These are phyloP conservation scores for Crocidura indochinensis DNA, from an alignment of 2,797 vertebrate genomes.

Conservation along the genomic window DNA sequence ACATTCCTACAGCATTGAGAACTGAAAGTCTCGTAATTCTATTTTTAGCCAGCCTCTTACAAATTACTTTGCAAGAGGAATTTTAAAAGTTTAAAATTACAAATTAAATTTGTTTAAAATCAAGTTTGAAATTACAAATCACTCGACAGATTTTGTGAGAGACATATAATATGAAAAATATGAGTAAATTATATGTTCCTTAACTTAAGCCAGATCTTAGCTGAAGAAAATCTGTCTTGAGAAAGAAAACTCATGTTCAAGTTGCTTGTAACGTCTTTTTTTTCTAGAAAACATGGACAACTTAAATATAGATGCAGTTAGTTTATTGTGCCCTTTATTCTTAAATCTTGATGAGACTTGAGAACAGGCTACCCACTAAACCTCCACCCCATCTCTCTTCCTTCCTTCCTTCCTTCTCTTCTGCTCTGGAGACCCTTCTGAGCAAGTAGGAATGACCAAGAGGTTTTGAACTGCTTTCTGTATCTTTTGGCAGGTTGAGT, in stretches of 20 bases:
- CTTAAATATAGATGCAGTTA: conserved; percentile 49
- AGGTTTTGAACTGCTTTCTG: conserved; percentile 48
- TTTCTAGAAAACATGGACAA: conserved; percentile 41
- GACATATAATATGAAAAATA: background rate
- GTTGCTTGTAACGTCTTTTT: conserved; percentile 28
- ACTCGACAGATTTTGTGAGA: conserved; percentile 40
- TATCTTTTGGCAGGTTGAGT: conserved; percentile 70
- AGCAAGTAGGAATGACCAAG: background rate
- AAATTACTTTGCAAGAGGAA: background rate
- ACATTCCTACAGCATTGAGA: background rate
- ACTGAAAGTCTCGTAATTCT: conserved; percentile 32
- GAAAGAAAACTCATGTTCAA: conserved; percentile 41
- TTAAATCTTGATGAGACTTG: conserved; percentile 37
- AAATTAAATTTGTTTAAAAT: no score
- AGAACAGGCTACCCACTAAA: conserved; percentile 1
- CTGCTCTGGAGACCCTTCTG: conserved; percentile 34
- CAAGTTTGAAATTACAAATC: background rate
- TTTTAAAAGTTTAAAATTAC: no score
- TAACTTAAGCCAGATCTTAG: conserved; percentile 48
- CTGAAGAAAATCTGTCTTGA: conserved; percentile 59
- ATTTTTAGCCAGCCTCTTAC: conserved; percentile 1
- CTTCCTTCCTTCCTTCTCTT: background rate
- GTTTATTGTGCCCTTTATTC: background rate
- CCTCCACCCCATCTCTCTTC: background rate
- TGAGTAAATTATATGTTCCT: conserved; percentile 38